Conservation (phyloP, 2,113 vertebrate species). For the Cricetomys ansorgei region DNA sequence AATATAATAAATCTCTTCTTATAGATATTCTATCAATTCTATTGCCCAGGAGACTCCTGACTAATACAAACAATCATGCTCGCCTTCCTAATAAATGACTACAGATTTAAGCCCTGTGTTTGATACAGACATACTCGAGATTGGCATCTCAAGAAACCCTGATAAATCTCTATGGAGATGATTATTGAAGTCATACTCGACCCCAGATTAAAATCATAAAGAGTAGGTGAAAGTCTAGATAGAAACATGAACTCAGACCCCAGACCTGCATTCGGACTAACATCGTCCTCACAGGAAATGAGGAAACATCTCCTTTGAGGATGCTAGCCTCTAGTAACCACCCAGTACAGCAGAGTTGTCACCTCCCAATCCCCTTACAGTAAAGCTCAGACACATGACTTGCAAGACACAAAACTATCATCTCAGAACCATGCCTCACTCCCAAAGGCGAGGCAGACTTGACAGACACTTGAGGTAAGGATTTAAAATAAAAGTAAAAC, state of each 20-base stretch:
- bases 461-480: not conserved
- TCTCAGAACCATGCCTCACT: not conserved
- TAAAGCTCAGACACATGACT: not conserved
- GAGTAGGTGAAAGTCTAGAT: not conserved
- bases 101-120: not conserved
- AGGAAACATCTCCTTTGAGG: too few species aligned
- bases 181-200: not conserved
- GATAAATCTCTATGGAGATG: not conserved
- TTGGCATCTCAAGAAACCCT: not conserved
- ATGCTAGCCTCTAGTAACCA: too few species aligned
- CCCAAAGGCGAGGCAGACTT: not conserved
- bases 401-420: not conserved
- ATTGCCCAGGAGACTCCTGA: not conserved
- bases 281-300: not conserved
- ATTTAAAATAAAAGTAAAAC: not conserved
- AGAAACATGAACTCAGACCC: too few species aligned
- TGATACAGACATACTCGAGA: not conserved
- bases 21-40: not conserved
- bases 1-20: not conserved
- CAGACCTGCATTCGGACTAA: not conserved
- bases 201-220: not conserved
- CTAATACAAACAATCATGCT: not conserved
- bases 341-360: not conserved
- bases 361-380: not conserved
- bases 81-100: not conserved